A percentile compares a stretch with the other conserved stretches of the same genome.
Conservation (phyloP, 2,113 vertebrate species). For the Channa argus region DNA sequence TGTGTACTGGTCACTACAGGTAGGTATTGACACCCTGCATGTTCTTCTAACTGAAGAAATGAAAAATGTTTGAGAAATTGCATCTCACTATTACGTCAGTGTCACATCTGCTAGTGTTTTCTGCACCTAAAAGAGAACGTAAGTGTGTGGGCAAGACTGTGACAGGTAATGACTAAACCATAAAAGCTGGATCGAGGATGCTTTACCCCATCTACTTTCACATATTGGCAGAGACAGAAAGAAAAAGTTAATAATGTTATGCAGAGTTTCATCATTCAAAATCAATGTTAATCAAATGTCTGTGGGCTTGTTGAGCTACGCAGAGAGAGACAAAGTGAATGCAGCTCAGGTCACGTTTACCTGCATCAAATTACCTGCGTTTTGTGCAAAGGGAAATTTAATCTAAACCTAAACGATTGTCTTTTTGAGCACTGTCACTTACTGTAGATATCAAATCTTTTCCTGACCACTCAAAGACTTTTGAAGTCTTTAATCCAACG, state of each 20-base stretch:
- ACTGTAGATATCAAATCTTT: background rate
- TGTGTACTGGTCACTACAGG: too few species aligned
- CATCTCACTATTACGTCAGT: too few species aligned
- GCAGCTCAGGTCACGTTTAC: background rate
- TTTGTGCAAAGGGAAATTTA: background rate
- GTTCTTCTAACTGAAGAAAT: too few species aligned
- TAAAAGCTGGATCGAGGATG: constrained; percentile 23
- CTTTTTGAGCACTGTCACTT: background rate
- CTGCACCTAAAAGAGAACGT: too few species aligned
- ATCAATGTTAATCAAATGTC: constrained; percentile 41
- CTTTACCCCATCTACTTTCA: constrained; percentile 9
- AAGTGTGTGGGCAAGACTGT: constrained; percentile 10
- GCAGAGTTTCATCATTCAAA: constrained; percentile 22
- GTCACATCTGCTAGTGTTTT: too few species aligned
- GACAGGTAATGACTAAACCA: constrained; percentile 33
- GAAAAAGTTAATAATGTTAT: background rate
- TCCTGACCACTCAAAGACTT: background rate
- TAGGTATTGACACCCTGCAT: too few species aligned
- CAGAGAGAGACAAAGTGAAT: constrained; percentile 3
- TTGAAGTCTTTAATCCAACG: background rate
- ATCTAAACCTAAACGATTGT: background rate
- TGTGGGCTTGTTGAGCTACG: constrained; percentile 7
- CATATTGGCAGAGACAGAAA: background rate
- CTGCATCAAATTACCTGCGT: constrained; percentile 8
- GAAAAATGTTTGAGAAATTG: too few species aligned